Evolutionary conservation across 2,113 vertebrate species (phyloP).

Genomic region (Elaphurus davidianus): DNA sequence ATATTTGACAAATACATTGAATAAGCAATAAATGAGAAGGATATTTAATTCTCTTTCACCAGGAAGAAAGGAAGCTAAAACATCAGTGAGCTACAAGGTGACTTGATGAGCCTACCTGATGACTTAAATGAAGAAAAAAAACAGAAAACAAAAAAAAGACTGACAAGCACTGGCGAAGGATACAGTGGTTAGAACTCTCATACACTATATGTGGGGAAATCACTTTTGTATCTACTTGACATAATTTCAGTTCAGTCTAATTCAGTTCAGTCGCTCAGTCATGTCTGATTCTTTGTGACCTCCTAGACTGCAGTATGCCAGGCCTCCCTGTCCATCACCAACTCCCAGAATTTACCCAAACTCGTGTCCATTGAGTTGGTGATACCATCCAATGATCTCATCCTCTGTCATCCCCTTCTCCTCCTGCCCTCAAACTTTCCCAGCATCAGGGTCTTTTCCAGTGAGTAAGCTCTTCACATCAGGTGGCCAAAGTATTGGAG

Average conservation of each 20-base stretch:
- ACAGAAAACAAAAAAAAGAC: background rate
- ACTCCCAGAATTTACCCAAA: background rate
- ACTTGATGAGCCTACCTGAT: background rate
- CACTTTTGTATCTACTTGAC: background rate
- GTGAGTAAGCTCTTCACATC: background rate
- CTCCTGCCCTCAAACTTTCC: background rate
- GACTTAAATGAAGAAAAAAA: background rate
- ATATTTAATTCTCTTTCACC: background rate
- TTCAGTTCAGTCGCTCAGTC: background rate
- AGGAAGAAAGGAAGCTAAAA: background rate
- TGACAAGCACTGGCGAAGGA: background rate
- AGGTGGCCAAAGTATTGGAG: background rate
- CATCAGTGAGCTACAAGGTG: background rate
- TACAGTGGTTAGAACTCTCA: background rate
- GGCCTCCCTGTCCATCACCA: background rate
- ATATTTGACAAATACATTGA: background rate
- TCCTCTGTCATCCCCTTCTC: background rate
- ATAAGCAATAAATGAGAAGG: background rate
- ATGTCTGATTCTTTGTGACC: fast-evolving
- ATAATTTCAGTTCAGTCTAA: background rate
- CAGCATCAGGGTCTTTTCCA: background rate
- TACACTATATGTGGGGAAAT: background rate
- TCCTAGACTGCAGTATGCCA: background rate
- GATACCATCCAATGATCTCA: background rate
- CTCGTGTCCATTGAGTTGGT: background rate